A percentile compares a stretch with the other conserved stretches of the same genome.
These are phyloP conservation scores for Platyrinchus mystaceus DNA, from an alignment of 2,797 vertebrate species.

Conservation along the genomic window DNA sequence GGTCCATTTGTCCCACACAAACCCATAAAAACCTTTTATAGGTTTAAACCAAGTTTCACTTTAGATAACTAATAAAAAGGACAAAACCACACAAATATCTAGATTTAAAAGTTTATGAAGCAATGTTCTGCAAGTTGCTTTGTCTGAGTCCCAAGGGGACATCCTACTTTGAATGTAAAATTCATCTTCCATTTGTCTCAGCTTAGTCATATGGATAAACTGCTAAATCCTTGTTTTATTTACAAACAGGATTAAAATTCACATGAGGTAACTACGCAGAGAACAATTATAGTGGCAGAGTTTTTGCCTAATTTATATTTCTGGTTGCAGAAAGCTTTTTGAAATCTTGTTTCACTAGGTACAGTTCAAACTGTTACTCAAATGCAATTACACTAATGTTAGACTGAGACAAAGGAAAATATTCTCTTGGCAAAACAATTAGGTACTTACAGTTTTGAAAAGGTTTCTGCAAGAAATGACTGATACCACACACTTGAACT, in stretches of 20 bases:
- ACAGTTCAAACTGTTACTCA: background rate
- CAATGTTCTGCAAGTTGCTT: background rate
- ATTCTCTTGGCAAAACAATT: background rate
- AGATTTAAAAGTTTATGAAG: background rate
- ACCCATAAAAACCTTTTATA: background rate
- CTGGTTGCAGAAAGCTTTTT: background rate
- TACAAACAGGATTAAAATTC: background rate
- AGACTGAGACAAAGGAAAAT: background rate
- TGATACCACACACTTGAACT: background rate
- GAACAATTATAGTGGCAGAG: background rate
- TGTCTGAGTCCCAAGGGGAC: background rate
- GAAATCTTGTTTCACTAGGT: background rate
- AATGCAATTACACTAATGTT: background rate
- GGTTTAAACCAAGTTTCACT: background rate
- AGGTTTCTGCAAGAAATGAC: background rate
- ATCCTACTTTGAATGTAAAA: background rate
- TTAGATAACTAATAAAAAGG: background rate
- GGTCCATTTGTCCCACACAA: background rate
- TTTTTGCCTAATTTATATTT: background rate
- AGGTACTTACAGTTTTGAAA: slow-evolving; percentile 13
- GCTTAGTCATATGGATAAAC: background rate
- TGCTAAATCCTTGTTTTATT: background rate
- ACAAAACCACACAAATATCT: background rate
- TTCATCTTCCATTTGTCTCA: background rate
- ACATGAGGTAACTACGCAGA: background rate